These are phyloP conservation scores for Andricus grossulariae DNA, from an alignment of 1,140 invertebrate species.

Conservation along the genomic window DNA sequence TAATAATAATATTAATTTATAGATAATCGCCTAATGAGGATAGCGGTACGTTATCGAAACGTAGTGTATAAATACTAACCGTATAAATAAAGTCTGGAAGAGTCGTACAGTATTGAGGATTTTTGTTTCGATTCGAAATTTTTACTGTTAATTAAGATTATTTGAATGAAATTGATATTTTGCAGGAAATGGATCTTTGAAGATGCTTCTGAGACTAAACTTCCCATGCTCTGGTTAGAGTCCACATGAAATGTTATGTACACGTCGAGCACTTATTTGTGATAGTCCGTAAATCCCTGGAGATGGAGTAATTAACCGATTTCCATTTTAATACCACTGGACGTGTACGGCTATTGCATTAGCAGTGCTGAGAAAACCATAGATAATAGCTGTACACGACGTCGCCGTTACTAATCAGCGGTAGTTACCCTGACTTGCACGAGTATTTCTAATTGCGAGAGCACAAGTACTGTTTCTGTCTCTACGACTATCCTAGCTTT, in stretches of 20 bases:
- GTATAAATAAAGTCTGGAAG: too few relatives aligned
- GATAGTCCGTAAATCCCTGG: constrained; percentile 28
- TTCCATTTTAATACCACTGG: constrained; percentile 28
- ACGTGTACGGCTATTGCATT: constrained; percentile 22
- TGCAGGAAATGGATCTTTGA: neutral
- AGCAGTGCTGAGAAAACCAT: constrained; percentile 28
- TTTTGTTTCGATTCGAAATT: too few relatives aligned
- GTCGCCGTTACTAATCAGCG: constrained; percentile 52
- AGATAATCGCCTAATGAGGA: too few relatives aligned
- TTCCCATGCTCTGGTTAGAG: neutral
- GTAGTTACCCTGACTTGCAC: constrained; percentile 48
- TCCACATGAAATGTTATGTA: constrained; percentile 23
- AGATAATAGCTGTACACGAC: constrained; percentile 38
- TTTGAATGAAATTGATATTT: neutral
- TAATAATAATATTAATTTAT: too few relatives aligned
- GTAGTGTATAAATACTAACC: too few relatives aligned
- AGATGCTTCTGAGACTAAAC: neutral
- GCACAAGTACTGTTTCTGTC: constrained; percentile 12
- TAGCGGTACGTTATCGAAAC: too few relatives aligned
- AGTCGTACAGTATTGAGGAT: too few relatives aligned
- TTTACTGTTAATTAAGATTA: too few relatives aligned
- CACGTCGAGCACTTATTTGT: constrained; percentile 30
- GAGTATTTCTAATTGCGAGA: constrained; percentile 51
- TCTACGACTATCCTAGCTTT: constrained; percentile 1
- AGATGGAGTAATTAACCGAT: constrained; percentile 29